Evolutionary conservation across 2,888 invertebrate species (phyloP), one percentile per base, ranked within the genome.

Genomic region (Oligia fasciuncula): DNA sequence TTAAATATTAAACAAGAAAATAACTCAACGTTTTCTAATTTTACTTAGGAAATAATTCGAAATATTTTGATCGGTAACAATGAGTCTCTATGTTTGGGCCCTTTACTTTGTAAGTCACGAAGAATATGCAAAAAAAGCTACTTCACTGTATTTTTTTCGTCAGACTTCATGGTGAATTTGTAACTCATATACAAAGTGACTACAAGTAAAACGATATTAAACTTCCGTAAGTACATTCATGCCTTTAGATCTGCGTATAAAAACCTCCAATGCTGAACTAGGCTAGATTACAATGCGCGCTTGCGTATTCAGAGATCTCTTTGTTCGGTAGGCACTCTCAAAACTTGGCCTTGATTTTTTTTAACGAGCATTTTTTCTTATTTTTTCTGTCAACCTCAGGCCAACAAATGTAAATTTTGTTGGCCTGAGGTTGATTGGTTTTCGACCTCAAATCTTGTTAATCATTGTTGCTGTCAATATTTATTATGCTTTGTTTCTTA

Each of bases 281-380:
- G 66, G 69, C 43, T 79, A 68, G 71, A 83, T 85, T 77, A 82
- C 76, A 82, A 69, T 73, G 68, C 83, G 85, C 85, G 79, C 71
- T 76, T 68, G 89, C 85, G 83, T 83, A 89, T 88, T 87, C 73
- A 85, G 81, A 85, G 85, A 77, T 46, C 79, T 87, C 81, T 79
- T 80, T 80, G 84, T 79, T 76, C 80, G 80, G 83, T 83, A 85
- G 66, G 76, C 65, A 83, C 80, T 77, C 51, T 60, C 40, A 91
- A 91, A 91, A 89, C 90, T 77, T 84, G 88, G 70, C 88, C 88
- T 80, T 89, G 87, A 84, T 89, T 88, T 90, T 91, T 76, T 63
- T 81, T 54, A 68, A 69, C 79, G 43, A 40, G 19, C 70, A 62
- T 76, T 82, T 84, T 76, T 82, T 84, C 66, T 80, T 87, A n/a